Percentiles rank a stretch among this genome's conserved stretches.
These are phyloP conservation scores for Schrankia costaestrigalis DNA, from an alignment of 2,888 invertebrate genomes.

Conservation along the genomic window DNA sequence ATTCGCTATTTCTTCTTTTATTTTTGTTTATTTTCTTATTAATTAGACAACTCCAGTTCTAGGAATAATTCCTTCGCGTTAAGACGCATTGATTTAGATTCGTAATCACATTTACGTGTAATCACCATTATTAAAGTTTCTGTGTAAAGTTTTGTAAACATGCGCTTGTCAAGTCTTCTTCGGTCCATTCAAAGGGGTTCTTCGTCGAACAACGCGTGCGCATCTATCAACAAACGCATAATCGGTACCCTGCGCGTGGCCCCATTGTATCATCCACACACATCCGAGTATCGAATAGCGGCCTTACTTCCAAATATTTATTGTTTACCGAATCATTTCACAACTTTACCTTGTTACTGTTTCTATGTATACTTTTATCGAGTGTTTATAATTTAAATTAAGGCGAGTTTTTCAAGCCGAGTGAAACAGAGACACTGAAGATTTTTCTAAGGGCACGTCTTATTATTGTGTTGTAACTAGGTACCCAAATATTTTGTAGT, in stretches of 20 bases:
- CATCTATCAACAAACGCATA: conserved; percentile 45
- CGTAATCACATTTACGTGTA: conserved; percentile 16
- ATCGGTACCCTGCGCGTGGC: conserved; percentile 29
- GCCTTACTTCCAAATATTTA: conserved; percentile 59
- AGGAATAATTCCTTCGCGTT: too few relatives aligned
- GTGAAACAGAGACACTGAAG: too few relatives aligned
- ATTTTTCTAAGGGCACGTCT: too few relatives aligned
- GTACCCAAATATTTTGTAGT: too few relatives aligned
- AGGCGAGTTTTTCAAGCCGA: too few relatives aligned
- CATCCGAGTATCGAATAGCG: conserved; percentile 44
- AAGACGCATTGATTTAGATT: too few relatives aligned
- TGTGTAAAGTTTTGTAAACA: conserved; percentile 61
- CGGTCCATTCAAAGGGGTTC: conserved; percentile 45
- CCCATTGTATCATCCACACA: conserved; percentile 46
- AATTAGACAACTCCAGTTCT: too few relatives aligned
- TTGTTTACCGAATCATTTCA: conserved; percentile 48
- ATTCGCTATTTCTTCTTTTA: too few relatives aligned
- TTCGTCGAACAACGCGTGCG: conserved; percentile 72
- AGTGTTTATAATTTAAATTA: conserved; percentile 19
- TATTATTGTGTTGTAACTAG: too few relatives aligned
- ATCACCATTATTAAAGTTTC: conserved; percentile 29
- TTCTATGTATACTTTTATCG: conserved; percentile 24
- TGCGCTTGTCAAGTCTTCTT: conserved; percentile 41
- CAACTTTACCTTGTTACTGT: conserved; percentile 35
- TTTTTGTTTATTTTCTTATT: too few relatives aligned